phyloP scores from a whole-genome alignment of 2,888 invertebrate genomes.

The Fissipunctia ypsillon region DNA sequence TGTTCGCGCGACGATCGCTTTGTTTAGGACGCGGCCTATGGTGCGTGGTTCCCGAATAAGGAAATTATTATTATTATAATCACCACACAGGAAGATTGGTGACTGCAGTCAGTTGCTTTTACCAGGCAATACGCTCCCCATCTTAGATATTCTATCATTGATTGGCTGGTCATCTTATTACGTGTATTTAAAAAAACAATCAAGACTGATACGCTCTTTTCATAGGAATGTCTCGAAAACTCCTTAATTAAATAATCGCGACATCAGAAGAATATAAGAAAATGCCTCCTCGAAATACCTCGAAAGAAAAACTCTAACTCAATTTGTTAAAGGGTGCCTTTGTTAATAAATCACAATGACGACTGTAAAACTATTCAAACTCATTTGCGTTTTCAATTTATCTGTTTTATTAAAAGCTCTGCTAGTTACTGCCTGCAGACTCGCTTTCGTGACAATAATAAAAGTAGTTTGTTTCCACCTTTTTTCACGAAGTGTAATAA shows the following conservation, averaged over 20 bases:
- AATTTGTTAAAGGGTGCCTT: conserved; percentile 36
- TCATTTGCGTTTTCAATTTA: conserved; percentile 27
- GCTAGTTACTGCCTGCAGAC: not conserved
- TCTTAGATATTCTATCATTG: not conserved
- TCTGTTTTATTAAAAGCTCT: conserved; percentile 11
- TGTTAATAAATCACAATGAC: conserved; percentile 29
- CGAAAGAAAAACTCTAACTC: conserved; percentile 34
- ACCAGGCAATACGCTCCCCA: not conserved
- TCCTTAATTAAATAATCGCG: conserved; percentile 1
- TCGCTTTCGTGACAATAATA: not conserved
- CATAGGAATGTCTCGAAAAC: conserved; percentile 10
- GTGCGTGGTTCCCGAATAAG: not conserved
- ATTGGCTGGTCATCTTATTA: not conserved
- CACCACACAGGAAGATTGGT: not conserved
- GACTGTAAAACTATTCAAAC: conserved; percentile 14
- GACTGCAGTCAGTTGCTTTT: not conserved
- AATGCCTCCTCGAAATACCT: conserved; percentile 50
- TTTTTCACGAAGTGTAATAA: not conserved
- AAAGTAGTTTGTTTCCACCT: not conserved
- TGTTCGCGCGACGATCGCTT: too few relatives aligned
- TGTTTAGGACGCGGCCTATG: not conserved
- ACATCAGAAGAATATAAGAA: conserved; percentile 23
- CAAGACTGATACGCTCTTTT: not conserved
- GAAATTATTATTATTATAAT: not conserved
- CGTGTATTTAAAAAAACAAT: not conserved